Evolutionary conservation across 2,797 vertebrate genomes (phyloP).

Genomic region (Carduelis carduelis): DNA sequence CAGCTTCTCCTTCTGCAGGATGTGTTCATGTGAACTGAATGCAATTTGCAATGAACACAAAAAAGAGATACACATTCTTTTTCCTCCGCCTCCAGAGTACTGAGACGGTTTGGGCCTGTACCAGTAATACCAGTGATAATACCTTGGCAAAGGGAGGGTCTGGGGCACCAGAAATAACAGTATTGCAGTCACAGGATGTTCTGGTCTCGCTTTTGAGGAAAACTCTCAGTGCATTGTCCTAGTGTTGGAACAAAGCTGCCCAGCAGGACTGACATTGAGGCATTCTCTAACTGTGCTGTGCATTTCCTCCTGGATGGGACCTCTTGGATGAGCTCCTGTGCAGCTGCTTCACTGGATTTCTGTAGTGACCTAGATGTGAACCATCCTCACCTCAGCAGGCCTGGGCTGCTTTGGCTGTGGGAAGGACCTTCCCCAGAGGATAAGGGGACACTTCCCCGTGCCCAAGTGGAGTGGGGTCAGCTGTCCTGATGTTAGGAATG

Average conservation of each 20-base stretch:
- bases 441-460: not conserved
- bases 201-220: not conserved
- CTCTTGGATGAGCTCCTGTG: not conserved
- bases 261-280: not conserved
- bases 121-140: not conserved
- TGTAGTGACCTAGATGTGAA: not conserved
- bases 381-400: not conserved
- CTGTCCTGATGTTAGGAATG: not conserved
- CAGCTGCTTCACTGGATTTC: not conserved
- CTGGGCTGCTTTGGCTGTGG: not conserved
- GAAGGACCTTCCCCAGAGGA: not conserved
- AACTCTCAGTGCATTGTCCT: not conserved
- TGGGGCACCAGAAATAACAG: not conserved
- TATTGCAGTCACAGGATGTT: not conserved
- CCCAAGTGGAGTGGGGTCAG: not conserved
- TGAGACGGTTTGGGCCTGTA: not conserved
- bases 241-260: not conserved
- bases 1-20: not conserved
- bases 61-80: not conserved
- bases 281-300: not conserved
- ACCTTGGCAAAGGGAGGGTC: not conserved
- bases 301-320: not conserved
- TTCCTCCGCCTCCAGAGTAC: not conserved
- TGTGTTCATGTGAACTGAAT: not conserved
- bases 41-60: not conserved